A percentile compares a stretch with the other conserved stretches of the same genome.
phyloP scores from a whole-genome alignment of 2,888 invertebrate species.

The Drosophila nr. medialis region DNA sequence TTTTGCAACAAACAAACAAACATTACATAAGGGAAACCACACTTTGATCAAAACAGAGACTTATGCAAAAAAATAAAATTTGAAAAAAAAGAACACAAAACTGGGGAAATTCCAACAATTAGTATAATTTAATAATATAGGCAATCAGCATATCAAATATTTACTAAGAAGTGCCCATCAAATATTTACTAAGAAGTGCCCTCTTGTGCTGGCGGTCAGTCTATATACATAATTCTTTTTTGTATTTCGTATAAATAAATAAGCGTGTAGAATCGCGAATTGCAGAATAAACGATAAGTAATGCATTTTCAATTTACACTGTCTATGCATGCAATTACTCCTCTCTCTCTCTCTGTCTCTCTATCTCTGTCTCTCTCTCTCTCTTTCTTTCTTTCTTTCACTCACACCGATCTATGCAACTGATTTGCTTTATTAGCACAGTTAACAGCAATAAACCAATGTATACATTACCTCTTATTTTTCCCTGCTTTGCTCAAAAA shows the following conservation, averaged over 20 bases:
- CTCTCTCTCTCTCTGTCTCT: no score
- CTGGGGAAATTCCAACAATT: constrained; percentile 29
- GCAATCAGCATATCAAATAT: background rate
- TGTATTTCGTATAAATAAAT: constrained; percentile 15
- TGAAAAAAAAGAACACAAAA: background rate
- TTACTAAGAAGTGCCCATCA: background rate
- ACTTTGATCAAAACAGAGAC: background rate
- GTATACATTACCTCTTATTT: background rate
- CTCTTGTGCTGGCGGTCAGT: background rate
- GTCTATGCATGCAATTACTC: background rate
- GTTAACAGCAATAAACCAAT: background rate
- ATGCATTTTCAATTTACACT: background rate
- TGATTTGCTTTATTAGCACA: background rate
- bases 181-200: constrained; percentile 1
- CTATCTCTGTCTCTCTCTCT: no score
- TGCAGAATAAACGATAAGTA: constrained; percentile 7
- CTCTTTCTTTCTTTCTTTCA: no score
- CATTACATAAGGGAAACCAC: constrained; percentile 17
- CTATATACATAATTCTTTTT: constrained; percentile 4
- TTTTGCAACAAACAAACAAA: constrained; percentile 12
- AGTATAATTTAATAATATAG: constrained; percentile 2
- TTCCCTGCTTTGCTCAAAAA: no score
- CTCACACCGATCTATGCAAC: background rate
- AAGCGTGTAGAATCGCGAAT: constrained; percentile 20
- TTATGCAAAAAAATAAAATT: background rate